phyloP scores from a whole-genome alignment of 2,113 vertebrate species.

The Tenrec ecaudatus region DNA sequence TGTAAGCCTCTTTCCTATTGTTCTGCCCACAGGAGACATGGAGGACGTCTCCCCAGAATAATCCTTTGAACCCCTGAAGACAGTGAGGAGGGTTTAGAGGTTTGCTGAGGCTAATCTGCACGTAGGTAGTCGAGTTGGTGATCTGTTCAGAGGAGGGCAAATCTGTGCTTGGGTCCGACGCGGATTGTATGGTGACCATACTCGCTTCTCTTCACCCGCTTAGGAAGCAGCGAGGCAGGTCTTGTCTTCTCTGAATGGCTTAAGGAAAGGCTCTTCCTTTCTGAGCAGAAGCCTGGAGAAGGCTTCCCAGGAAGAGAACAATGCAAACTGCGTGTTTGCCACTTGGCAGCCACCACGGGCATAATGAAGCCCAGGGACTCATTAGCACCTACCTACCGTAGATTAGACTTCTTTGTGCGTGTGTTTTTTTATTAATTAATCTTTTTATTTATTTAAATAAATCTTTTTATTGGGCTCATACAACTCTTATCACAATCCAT shows the following conservation, averaged over 20 bases:
- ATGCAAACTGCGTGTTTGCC: neutral
- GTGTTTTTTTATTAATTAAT: too few species aligned
- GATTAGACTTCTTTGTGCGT: too few species aligned
- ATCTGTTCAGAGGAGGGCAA: neutral
- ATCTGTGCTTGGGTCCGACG: neutral
- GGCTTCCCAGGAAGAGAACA: neutral
- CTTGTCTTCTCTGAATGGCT: neutral
- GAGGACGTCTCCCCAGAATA: slow-evolving; percentile 38
- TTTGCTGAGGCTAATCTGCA: slow-evolving; percentile 36
- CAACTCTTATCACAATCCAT: too few species aligned
- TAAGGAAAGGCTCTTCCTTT: neutral
- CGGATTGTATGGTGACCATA: neutral
- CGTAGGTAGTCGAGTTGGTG: slow-evolving; percentile 12
- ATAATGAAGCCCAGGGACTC: neutral
- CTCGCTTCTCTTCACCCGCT: neutral
- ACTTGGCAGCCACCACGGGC: neutral
- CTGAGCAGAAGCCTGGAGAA: neutral
- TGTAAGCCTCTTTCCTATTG: slow-evolving; percentile 68
- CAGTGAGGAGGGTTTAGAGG: slow-evolving; percentile 3
- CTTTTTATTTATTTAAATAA: too few species aligned
- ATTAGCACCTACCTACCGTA: slow-evolving; percentile 28
- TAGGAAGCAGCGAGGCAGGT: neutral
- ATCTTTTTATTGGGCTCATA: too few species aligned
- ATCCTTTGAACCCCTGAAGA: slow-evolving; percentile 60
- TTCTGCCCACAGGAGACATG: slow-evolving; percentile 43